Base-by-base conservation (phyloP, 2,797 vertebrate species). In the Acanthurus leucopareius region DNA sequence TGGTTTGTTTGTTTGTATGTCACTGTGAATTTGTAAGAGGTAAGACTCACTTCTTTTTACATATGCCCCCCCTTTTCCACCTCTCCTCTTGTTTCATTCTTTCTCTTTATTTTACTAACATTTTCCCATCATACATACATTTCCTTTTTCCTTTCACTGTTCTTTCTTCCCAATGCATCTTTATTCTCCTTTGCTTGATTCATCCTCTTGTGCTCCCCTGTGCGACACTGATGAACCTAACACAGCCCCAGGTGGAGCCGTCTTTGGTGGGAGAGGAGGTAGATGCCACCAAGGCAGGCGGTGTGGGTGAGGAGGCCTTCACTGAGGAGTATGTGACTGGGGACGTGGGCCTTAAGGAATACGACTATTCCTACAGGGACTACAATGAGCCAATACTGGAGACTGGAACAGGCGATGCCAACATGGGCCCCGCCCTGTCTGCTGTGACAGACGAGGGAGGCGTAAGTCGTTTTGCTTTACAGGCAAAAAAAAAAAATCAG, bases 301-400 rank as follows among this genome's bases (percentile, higher is more conserved):
- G 88, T 84, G 92, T 69, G 45, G 90, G 49, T 15, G 86, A 94
- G 73, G 95, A 96, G 75, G 83, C 91, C 89, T 96, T 93, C 91
- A 87, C 93, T 42, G 95, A 97, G 92, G 96, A 97, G 79, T 96
- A 96, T 89, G 90, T 94, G 88, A 93, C 95, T 51, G 93, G 94
- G 7, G 94, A 96, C 66, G 73, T 94, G 89, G 94, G 91, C 89
- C 83, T 93, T 80, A 96, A 87, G 90, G 95, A 96, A 91, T 97
- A 98, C 89, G 96, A 97, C 92, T 97, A 97, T 95, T 93, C 95
- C 94, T 97, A 97, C 95, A 95, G 93, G 90, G 96, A 96, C 90
- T 97, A 97, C 91, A 94, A 42, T 54, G 96, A 97, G 85, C 95
- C 96, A 14, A 80, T 91, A 4, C 84, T 92, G 79, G 95, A 96